phyloP scores from a whole-genome alignment of 2,797 vertebrate genomes.

The Melanotaenia maccullochi region DNA sequence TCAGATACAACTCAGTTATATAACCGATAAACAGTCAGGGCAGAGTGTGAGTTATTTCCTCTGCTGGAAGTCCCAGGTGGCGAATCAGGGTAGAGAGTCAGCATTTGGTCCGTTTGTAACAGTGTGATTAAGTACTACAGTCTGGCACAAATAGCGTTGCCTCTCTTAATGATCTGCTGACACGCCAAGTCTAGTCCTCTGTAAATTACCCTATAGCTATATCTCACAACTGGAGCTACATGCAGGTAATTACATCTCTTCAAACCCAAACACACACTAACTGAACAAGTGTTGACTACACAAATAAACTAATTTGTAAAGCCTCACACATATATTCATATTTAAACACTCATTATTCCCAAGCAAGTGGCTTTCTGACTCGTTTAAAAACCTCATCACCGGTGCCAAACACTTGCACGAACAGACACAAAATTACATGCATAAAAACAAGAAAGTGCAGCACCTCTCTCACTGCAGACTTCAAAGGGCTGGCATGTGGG shows the following conservation, averaged over 20 bases:
- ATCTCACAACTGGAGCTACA: conserved; percentile 16
- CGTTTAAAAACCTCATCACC: conserved; percentile 24
- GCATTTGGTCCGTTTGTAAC: conserved; percentile 46
- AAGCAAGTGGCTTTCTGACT: conserved; percentile 39
- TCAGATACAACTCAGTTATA: conserved; percentile 37
- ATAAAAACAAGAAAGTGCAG: conserved; percentile 30
- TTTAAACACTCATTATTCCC: conserved; percentile 1
- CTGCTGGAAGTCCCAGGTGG: conserved; percentile 61
- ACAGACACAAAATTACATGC: conserved; percentile 40
- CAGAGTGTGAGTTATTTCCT: conserved; percentile 69
- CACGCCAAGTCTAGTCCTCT: conserved; percentile 59
- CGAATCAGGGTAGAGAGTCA: conserved; percentile 54
- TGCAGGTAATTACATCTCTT: conserved; percentile 37
- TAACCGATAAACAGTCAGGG: conserved; percentile 45
- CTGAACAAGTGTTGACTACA: conserved; percentile 7
- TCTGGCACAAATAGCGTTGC: conserved; percentile 47
- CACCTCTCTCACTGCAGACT: conserved; percentile 18
- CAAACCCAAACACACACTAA: conserved; percentile 20
- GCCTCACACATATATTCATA: background rate
- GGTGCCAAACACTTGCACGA: conserved; percentile 18
- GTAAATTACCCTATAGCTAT: conserved; percentile 44
- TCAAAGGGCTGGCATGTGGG: conserved; percentile 47
- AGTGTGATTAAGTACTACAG: conserved; percentile 56
- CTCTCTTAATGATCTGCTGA: conserved; percentile 71
- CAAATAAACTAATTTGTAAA: conserved; percentile 38